Percentiles rank a stretch among this genome's conserved stretches.
These are phyloP conservation scores for Aporophyla lueneburgensis DNA, from an alignment of 2,888 invertebrate species.

Conservation along the genomic window DNA sequence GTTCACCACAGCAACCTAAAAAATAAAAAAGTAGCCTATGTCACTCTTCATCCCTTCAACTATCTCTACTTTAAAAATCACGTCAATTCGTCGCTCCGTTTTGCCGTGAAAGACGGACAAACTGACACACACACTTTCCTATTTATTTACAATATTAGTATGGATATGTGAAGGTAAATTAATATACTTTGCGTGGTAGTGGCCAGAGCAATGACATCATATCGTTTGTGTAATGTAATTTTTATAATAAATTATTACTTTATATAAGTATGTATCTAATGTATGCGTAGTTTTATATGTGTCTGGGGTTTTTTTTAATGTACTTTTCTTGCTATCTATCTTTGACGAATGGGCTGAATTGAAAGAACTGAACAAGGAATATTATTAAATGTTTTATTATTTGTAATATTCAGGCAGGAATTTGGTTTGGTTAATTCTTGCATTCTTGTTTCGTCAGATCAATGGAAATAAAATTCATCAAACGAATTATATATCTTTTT, in stretches of 20 bases:
- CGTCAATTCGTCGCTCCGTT: too few species aligned
- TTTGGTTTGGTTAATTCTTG: neutral
- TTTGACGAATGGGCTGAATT: neutral
- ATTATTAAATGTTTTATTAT: neutral
- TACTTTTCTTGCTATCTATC: constrained; percentile 19
- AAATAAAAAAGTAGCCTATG: too few species aligned
- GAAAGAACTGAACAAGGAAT: neutral
- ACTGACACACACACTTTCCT: too few species aligned
- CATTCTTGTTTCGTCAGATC: neutral
- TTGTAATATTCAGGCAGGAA: neutral
- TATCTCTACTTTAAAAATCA: too few species aligned
- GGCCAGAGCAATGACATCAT: constrained; percentile 49
- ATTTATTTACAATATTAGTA: too few species aligned
- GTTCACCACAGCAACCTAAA: too few species aligned
- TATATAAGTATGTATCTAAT: neutral
- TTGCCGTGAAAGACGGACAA: too few species aligned
- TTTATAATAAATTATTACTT: constrained; percentile 42
- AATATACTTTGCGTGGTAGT: neutral
- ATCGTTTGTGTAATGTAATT: constrained; percentile 22
- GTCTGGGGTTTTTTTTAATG: constrained; percentile 11
- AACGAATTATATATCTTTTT: neutral
- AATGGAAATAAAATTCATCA: neutral
- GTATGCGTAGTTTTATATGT: neutral
- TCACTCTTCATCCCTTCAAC: too few species aligned
- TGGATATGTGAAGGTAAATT: neutral